These are phyloP conservation scores for Menidia menidia DNA, from an alignment of 2,797 vertebrate genomes.

Conservation along the genomic window DNA sequence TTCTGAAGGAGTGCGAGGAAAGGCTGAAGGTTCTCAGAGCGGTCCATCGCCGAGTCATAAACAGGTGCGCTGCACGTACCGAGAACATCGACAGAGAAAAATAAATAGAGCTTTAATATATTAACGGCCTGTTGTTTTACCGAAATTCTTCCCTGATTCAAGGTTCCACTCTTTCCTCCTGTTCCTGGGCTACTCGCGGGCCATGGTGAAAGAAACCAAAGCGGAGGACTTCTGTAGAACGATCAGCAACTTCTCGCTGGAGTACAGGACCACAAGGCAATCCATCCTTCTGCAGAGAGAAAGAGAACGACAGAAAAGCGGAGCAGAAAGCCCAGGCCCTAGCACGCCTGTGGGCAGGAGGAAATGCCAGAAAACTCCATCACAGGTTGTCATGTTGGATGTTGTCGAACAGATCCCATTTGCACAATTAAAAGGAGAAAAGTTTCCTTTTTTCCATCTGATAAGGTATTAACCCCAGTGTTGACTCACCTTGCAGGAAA, in stretches of 20 bases:
- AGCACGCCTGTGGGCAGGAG: slow-evolving; percentile 45
- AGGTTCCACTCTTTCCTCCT: slow-evolving; percentile 87
- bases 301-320: slow-evolving; percentile 51
- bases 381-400: slow-evolving; percentile 46
- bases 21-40: slow-evolving; percentile 80
- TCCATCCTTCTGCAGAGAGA: slow-evolving; percentile 76
- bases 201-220: slow-evolving; percentile 74
- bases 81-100: not conserved
- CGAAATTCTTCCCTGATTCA: not conserved
- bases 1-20: slow-evolving; percentile 81
- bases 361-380: slow-evolving; percentile 47
- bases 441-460: too few species aligned
- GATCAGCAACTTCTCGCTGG: slow-evolving; percentile 84
- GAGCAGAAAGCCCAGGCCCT: slow-evolving; percentile 8
- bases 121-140: not conserved
- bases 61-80: slow-evolving; percentile 70
- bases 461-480: not conserved
- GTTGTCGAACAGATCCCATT: not conserved
- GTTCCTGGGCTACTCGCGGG: slow-evolving; percentile 83
- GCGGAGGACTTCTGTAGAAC: slow-evolving; percentile 81
- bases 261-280: slow-evolving; percentile 73
- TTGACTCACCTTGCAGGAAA: slow-evolving; percentile 49
- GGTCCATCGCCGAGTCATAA: slow-evolving; percentile 82
- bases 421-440: not conserved
- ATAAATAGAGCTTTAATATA: not conserved